Evolutionary conservation across 2,888 invertebrate species (phyloP).

Genomic region (Pseudococcus jackbeardsleyi): DNA sequence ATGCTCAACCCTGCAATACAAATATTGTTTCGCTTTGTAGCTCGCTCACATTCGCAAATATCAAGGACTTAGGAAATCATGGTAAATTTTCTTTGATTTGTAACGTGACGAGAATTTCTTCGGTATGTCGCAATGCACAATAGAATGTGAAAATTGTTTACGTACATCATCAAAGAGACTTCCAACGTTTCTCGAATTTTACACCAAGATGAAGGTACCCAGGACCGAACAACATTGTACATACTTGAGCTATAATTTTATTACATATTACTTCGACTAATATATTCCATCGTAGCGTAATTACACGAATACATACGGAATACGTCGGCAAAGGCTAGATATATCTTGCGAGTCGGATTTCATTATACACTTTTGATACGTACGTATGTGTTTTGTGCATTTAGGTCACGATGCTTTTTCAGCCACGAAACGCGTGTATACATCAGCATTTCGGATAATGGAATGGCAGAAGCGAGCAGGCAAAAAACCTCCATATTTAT

Average conservation of each 20-base stretch:
- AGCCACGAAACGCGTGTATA: not conserved
- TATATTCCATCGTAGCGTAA: not conserved
- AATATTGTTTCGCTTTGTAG: not conserved
- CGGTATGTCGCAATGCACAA: no score
- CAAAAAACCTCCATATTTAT: slow-evolving; percentile 2
- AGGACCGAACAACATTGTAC: no score
- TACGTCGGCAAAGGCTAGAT: not conserved
- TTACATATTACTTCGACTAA: not conserved
- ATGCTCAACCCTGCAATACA: no score
- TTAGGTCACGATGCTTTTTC: slow-evolving; percentile 37
- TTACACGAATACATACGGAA: not conserved
- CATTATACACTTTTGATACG: not conserved
- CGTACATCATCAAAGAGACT: slow-evolving; percentile 20
- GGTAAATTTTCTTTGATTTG: not conserved
- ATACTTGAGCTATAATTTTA: not conserved
- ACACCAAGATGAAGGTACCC: not conserved
- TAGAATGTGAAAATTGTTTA: not conserved
- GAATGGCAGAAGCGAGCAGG: not conserved
- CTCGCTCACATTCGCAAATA: not conserved
- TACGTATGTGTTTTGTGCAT: slow-evolving; percentile 3
- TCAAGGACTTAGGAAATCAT: not conserved
- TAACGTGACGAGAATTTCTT: not conserved
- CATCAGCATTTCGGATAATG: not conserved
- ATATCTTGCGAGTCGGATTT: slow-evolving; percentile 24
- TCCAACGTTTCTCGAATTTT: not conserved